Base-by-base conservation (phyloP, 2,888 invertebrate genomes). In the Mythimna vitellina region DNA sequence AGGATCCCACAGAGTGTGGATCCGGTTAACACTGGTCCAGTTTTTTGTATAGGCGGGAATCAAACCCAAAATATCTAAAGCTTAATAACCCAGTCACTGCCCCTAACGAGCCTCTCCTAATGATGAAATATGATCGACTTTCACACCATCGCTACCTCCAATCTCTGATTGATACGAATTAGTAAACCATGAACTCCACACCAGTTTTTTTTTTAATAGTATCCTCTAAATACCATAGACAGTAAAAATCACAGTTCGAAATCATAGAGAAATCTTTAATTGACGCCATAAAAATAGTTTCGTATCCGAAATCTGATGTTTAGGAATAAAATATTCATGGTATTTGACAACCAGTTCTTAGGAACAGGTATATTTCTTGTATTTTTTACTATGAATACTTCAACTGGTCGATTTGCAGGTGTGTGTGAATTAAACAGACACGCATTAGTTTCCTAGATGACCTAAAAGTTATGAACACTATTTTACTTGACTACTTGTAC, bases 181-280 rank as follows among this genome's bases (percentile, higher is more conserved):
- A 80, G 35, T 62, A 71, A 83, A 69, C 65, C 56, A 70, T 68
- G 58, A 69, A 69, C 46, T 56, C 68, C 38, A 65, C 60, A 73
- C 42, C 38, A 69, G n/a, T 60, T 76, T 58, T 58, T 60, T 46
- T 17, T 46, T 17, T 29, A 22, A 38, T 51, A 5, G 20, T 51
- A 71, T 70, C 63, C 57, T 64, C 35, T 51, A n/a, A 78, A 25
- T 60, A 74, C 74, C 65, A 70, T 76, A 60, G 65, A 42, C 64
- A 60, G 42, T 63, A 57, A 70, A 66, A 61, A 67, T 69, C 42
- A 62, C 53, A 65, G 54, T 49, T 69, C n/a, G 10, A 72, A 75
- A 64, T 67, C 61, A 38, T 56, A 69, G 76, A 68, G 77, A 85
- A 82, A 82, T 72, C 65, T 68, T 62, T 75, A 75, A 83, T 82